These are phyloP conservation scores for Silurus meridionalis DNA, from an alignment of 2,113 vertebrate species.

Conservation along the genomic window DNA sequence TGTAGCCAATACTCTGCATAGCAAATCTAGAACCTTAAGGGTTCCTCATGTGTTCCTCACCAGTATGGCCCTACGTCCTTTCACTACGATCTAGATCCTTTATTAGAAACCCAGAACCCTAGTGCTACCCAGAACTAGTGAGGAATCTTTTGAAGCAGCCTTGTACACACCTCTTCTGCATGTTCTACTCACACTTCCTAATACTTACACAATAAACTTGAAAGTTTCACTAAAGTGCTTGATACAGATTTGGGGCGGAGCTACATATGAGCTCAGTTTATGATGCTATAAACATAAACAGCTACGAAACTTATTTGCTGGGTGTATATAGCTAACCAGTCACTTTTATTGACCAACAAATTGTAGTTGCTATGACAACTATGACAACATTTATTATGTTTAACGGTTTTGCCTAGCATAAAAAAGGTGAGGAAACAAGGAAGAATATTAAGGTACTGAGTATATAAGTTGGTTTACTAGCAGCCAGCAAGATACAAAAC, in stretches of 20 bases:
- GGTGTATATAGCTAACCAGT: neutral
- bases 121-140: too few relatives aligned
- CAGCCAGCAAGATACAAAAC: neutral
- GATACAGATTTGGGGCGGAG: neutral
- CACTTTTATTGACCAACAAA: neutral
- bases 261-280: neutral
- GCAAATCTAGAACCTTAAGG: neutral
- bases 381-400: neutral
- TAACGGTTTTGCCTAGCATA: neutral
- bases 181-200: too few relatives aligned
- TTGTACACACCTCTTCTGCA: too few relatives aligned
- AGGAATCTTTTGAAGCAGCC: too few relatives aligned
- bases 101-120: neutral
- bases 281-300: too few relatives aligned
- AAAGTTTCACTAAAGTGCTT: neutral
- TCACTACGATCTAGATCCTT: neutral
- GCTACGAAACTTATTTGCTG: neutral
- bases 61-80: too few relatives aligned
- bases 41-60: neutral
- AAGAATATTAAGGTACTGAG: neutral
- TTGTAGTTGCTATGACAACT: neutral
- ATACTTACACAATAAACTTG: too few relatives aligned
- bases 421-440: neutral
- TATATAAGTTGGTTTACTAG: neutral
- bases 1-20: slow-evolving; percentile 2